A percentile compares a stretch with the other conserved stretches of the same genome.
phyloP scores from a whole-genome alignment of 1,140 invertebrate genomes.

The Psilanteris sp. region DNA sequence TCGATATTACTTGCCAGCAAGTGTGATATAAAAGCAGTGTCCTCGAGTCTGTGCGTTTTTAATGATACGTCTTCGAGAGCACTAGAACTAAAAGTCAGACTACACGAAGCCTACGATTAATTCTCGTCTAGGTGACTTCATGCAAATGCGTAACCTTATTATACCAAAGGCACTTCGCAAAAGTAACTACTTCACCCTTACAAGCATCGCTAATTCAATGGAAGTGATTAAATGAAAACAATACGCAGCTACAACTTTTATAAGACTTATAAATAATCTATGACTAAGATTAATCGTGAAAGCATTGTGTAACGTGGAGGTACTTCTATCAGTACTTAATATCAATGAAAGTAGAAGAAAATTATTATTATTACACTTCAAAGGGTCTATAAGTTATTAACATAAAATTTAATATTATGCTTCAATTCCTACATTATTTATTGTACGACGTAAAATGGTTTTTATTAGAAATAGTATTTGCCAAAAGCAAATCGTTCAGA shows the following conservation, averaged over 20 bases:
- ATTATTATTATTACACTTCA: too few species aligned
- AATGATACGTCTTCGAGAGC: slow-evolving; percentile 50
- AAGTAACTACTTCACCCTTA: slow-evolving; percentile 29
- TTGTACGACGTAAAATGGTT: too few species aligned
- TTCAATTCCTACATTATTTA: too few species aligned
- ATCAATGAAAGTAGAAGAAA: too few species aligned
- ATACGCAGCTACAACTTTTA: slow-evolving; percentile 24
- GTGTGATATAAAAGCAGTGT: slow-evolving; percentile 46
- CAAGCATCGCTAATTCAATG: slow-evolving; percentile 30
- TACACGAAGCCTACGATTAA: slow-evolving; percentile 29
- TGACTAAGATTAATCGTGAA: too few species aligned
- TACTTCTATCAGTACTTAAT: too few species aligned
- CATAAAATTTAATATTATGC: too few species aligned
- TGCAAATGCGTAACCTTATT: slow-evolving; percentile 54
- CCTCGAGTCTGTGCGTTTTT: slow-evolving; percentile 29
- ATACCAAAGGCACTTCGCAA: slow-evolving; percentile 38
- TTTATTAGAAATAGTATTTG: too few species aligned
- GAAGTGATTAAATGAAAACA: slow-evolving; percentile 40
- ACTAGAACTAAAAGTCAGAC: slow-evolving; percentile 37
- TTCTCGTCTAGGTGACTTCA: slow-evolving; percentile 27
- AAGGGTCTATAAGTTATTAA: too few species aligned
- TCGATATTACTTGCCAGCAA: slow-evolving; percentile 36
- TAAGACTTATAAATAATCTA: slow-evolving; percentile 8
- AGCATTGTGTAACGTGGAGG: too few species aligned
- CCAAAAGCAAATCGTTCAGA: too few species aligned